Evolutionary conservation across 1,140 invertebrate species (phyloP), one percentile per base, ranked within the genome.

Genomic region (Caenorhabditis tropicalis): DNA sequence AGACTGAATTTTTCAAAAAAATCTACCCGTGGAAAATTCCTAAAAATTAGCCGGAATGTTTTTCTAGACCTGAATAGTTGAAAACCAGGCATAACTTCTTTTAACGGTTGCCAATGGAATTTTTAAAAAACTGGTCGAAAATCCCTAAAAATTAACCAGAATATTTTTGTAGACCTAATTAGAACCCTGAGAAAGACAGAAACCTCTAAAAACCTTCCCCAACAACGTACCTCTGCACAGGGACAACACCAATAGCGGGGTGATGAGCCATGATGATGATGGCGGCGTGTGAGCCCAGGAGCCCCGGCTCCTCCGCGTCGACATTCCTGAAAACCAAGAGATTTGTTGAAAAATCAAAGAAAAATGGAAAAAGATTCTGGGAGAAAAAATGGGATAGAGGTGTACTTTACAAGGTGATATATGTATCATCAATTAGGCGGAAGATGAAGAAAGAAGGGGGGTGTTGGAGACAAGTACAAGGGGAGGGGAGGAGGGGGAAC

Each of bases 251-350:
- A 74, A 33, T 36, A 74, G 10, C 36, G 36, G 33, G 36, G 65
- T 46, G 29, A 74, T 46, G 33, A 74, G 36, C 65, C 65, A 43
- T 46, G 65, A n/a, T n/a, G n/a, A n/a, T n/a, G n/a, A n/a, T 12
- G 33, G 36, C 10, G 65, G 65, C 16, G 65, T 36, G 27, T 33
- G 65, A 74, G 65, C 65, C 65, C 36, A 33, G 65, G 65, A n/a
- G n/a, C n/a, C n/a, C n/a, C n/a, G n/a, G n/a, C n/a, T n/a, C n/a
- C 65, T 74, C 65, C 65, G n/a, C 65, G 65, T 43, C 24, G 65
- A 74, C 65, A 74, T 74, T 74, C 36, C 65, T 74, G 65, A n/a
- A n/a, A n/a, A n/a, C n/a, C 65, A 74, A 74, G 3, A 74, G 1
- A 19, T 43, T 43, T 43, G 1, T 21, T 19, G 39, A 43, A 6